phyloP scores from a whole-genome alignment of 2,888 invertebrate genomes.

The Sarcophaga rosellei region DNA sequence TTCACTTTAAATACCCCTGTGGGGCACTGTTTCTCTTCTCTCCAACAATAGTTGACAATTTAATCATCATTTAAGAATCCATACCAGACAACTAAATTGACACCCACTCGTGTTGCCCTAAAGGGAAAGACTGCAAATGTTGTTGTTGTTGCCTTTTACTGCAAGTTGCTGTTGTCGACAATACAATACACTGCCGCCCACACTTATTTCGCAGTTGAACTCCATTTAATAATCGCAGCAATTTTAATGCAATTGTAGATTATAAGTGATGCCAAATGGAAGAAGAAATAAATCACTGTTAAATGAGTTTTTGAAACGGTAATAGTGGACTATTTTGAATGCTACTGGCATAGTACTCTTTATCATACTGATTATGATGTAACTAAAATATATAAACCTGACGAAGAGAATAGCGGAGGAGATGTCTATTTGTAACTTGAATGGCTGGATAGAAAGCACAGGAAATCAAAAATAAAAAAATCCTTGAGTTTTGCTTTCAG shows the following conservation, averaged over 20 bases:
- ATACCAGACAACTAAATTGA: slow-evolving; percentile 68
- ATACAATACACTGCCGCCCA: slow-evolving; percentile 52
- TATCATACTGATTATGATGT: no score
- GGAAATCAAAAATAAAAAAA: no score
- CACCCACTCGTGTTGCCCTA: slow-evolving; percentile 49
- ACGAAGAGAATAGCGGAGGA: no score
- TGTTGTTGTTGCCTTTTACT: slow-evolving; percentile 5
- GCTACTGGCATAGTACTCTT: no score
- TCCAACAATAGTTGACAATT: slow-evolving; percentile 47
- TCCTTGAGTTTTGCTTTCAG: no score
- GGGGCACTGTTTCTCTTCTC: no score
- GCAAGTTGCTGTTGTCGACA: slow-evolving; percentile 36
- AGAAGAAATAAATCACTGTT: slow-evolving; percentile 36
- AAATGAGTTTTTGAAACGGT: not conserved
- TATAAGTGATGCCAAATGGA: slow-evolving; percentile 23
- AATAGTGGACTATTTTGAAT: not conserved
- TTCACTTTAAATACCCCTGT: no score
- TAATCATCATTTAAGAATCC: slow-evolving; percentile 56
- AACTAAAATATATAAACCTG: no score
- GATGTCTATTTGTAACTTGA: no score
- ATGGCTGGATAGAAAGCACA: no score
- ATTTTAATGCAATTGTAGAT: slow-evolving; percentile 42
- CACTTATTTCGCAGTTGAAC: slow-evolving; percentile 13
- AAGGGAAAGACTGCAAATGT: slow-evolving; percentile 12
- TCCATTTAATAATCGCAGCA: no score